phyloP scores from a whole-genome alignment of 2,888 invertebrate genomes.

The Apodemia hepburni region DNA sequence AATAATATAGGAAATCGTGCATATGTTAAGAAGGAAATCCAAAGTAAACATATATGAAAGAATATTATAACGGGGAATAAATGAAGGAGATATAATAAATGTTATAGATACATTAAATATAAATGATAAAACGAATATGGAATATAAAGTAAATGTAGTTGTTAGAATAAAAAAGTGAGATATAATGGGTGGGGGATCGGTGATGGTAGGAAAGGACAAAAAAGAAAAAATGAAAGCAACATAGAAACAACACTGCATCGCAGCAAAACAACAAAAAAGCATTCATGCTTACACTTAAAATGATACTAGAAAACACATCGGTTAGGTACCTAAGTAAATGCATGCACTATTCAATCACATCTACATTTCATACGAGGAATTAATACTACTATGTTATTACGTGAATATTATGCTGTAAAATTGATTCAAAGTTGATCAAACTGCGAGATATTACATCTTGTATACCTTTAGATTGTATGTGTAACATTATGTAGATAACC shows the following conservation, averaged over 20 bases:
- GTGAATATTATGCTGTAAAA: conserved; percentile 8
- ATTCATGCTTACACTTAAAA: conserved; percentile 35
- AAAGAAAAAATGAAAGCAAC: conserved; percentile 72
- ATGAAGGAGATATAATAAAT: too few relatives aligned
- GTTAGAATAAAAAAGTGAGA: not conserved
- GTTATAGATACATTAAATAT: too few relatives aligned
- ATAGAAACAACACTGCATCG: conserved; percentile 64
- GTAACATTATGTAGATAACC: too few relatives aligned
- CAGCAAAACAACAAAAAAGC: conserved; percentile 68
- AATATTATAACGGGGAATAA: not conserved
- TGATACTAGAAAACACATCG: conserved; percentile 45
- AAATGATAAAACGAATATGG: too few relatives aligned
- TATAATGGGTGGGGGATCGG: conserved; percentile 34
- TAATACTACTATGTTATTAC: not conserved
- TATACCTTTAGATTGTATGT: too few relatives aligned
- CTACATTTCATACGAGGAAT: conserved; percentile 8
- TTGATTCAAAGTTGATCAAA: conserved; percentile 33
- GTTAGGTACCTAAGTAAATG: conserved; percentile 23
- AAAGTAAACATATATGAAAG: not conserved
- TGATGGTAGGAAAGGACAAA: conserved; percentile 46
- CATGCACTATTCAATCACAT: conserved; percentile 26
- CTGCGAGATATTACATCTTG: too few relatives aligned
- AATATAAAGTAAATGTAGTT: too few relatives aligned
- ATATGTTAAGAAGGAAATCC: conserved; percentile 1
- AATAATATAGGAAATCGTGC: not conserved